These are phyloP conservation scores for Harpalus rufipes DNA, from an alignment of 2,888 invertebrate species.

Conservation along the genomic window DNA sequence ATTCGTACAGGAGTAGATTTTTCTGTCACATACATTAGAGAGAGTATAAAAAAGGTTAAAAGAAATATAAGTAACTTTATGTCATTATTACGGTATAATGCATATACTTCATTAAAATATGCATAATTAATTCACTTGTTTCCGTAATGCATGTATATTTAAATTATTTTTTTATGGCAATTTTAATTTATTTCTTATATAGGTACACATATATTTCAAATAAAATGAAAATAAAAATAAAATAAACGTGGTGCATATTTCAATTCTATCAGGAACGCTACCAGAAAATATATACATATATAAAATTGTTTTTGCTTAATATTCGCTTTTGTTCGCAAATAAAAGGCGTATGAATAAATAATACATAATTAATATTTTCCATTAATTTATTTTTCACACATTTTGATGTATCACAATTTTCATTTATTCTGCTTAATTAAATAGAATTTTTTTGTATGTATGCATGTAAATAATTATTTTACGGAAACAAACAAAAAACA, in stretches of 20 bases:
- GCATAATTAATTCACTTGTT: too few relatives aligned
- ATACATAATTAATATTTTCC: conserved; percentile 3
- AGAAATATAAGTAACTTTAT: too few relatives aligned
- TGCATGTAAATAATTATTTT: neutral
- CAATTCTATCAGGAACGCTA: neutral
- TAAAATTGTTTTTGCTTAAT: neutral
- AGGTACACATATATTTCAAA: neutral
- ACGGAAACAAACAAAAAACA: neutral
- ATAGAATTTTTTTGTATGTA: neutral
- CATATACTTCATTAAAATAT: too few relatives aligned
- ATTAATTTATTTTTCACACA: conserved; percentile 7
- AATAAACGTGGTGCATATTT: neutral
- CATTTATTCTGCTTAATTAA: conserved; percentile 3
- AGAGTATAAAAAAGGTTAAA: too few relatives aligned
- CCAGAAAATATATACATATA: neutral
- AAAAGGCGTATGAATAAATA: conserved; percentile 3
- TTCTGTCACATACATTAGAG: too few relatives aligned
- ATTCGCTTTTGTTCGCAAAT: neutral
- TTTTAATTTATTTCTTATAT: neutral
- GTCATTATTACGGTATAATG: too few relatives aligned
- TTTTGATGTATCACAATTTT: neutral
- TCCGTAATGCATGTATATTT: too few relatives aligned
- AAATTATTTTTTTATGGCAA: too few relatives aligned
- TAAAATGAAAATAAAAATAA: neutral
- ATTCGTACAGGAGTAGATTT: too few relatives aligned